phyloP scores from a whole-genome alignment of 2,797 vertebrate genomes.

The Graptemys geographica region DNA sequence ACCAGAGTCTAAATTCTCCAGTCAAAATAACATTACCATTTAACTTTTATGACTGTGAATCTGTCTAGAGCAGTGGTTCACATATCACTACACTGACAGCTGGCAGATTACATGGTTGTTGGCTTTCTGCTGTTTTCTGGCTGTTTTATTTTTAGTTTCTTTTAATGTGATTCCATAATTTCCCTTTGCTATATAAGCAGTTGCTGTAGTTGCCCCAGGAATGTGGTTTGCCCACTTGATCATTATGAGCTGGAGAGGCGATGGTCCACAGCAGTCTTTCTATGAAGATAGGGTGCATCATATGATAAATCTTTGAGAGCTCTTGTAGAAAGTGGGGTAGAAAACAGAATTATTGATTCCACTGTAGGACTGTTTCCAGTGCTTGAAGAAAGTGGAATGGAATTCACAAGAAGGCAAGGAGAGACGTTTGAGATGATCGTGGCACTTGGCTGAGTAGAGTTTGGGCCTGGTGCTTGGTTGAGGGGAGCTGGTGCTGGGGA shows the following conservation, averaged over 20 bases:
- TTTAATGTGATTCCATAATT: background rate
- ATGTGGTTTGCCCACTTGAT: background rate
- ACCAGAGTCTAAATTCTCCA: background rate
- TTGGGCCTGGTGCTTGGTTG: background rate
- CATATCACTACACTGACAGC: background rate
- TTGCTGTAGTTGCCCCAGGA: background rate
- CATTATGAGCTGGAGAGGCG: background rate
- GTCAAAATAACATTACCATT: background rate
- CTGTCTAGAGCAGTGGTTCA: background rate
- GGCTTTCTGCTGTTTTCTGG: background rate
- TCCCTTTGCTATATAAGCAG: background rate
- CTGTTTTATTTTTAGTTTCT: background rate
- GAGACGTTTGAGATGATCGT: conserved; percentile 6
- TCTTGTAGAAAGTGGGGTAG: background rate
- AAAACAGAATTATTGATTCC: background rate
- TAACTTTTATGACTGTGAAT: background rate
- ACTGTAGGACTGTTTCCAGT: background rate
- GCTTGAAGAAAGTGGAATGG: background rate
- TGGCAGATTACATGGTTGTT: background rate
- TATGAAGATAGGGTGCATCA: background rate
- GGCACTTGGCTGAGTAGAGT: background rate
- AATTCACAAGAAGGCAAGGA: background rate
- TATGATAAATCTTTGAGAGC: background rate
- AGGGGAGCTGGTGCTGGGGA: background rate
- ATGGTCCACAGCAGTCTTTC: background rate